These are phyloP conservation scores for Lycorma delicatula DNA, from an alignment of 1,140 invertebrate genomes.

Conservation along the genomic window DNA sequence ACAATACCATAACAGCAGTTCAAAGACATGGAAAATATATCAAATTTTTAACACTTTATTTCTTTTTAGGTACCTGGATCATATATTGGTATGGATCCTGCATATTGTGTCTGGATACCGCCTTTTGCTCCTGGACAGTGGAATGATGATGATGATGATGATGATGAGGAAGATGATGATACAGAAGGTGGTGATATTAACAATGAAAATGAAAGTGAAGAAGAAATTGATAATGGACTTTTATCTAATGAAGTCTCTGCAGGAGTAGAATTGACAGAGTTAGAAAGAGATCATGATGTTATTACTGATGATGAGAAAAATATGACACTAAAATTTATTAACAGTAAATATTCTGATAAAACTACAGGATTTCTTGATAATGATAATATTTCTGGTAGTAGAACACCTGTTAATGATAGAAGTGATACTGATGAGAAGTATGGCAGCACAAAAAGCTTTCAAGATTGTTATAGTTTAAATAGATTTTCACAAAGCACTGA, in stretches of 20 bases:
- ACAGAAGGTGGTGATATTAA: no score
- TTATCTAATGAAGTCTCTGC: not conserved
- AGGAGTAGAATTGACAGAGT: constrained; percentile 8
- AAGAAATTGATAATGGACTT: no score
- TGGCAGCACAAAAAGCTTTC: constrained; percentile 1
- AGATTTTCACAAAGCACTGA: not conserved
- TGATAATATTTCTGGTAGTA: constrained; percentile 4
- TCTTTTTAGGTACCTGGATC: constrained; percentile 52
- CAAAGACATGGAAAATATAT: no score
- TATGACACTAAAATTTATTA: no score
- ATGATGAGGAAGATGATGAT: constrained; percentile 15
- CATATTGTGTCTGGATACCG: constrained; percentile 77
- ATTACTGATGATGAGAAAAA: not conserved
- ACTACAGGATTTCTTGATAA: constrained; percentile 27
- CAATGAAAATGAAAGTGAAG: not conserved
- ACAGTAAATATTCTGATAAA: constrained; percentile 20
- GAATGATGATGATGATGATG: constrained; percentile 18
- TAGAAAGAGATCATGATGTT: not conserved
- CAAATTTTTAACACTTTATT: not conserved
- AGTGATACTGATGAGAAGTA: constrained; percentile 1
- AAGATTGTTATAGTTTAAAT: not conserved
- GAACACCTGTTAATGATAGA: constrained; percentile 18
- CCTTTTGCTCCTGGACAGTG: constrained; percentile 45
- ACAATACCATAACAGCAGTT: no score
- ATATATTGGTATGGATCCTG: constrained; percentile 77